A percentile compares a stretch with the other conserved stretches of the same genome.
These are phyloP conservation scores for Heliconius erato DNA, from an alignment of 2,888 invertebrate genomes.

Conservation along the genomic window DNA sequence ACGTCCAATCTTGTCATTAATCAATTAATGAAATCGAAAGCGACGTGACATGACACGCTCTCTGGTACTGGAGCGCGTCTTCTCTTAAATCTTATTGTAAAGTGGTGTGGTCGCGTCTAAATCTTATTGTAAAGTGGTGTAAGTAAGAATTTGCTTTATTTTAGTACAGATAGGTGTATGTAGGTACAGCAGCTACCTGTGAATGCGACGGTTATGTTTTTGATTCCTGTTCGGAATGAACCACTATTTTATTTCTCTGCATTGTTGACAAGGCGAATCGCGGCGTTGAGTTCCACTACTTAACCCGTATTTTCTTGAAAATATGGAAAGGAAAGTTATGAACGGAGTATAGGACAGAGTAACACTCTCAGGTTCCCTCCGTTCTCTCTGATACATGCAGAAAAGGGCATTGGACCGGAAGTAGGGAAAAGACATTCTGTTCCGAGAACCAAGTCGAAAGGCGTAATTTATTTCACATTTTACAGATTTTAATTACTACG, in stretches of 20 bases:
- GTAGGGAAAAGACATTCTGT: not conserved
- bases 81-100: not conserved
- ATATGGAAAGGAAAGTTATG: no score
- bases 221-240: not conserved
- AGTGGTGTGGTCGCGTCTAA: not conserved
- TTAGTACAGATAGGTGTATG: not conserved
- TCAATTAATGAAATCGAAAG: slow-evolving; percentile 80
- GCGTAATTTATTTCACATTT: no score
- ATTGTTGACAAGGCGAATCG: not conserved
- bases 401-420: no score
- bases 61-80: slow-evolving; percentile 17
- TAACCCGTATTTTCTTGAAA: no score
- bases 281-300: not conserved
- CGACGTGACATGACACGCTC: slow-evolving; percentile 52
- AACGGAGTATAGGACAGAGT: no score
- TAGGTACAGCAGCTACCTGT: not conserved
- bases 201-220: not conserved
- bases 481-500: no score
- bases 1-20: slow-evolving; percentile 71
- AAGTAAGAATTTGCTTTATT: not conserved
- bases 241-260: not conserved
- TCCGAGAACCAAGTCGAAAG: no score
- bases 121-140: not conserved
- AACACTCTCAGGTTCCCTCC: no score
- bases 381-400: no score